A percentile compares a stretch with the other conserved stretches of the same genome.
These are phyloP conservation scores for Phoebastria nigripes DNA, from an alignment of 2,797 vertebrate species.

Conservation along the genomic window DNA sequence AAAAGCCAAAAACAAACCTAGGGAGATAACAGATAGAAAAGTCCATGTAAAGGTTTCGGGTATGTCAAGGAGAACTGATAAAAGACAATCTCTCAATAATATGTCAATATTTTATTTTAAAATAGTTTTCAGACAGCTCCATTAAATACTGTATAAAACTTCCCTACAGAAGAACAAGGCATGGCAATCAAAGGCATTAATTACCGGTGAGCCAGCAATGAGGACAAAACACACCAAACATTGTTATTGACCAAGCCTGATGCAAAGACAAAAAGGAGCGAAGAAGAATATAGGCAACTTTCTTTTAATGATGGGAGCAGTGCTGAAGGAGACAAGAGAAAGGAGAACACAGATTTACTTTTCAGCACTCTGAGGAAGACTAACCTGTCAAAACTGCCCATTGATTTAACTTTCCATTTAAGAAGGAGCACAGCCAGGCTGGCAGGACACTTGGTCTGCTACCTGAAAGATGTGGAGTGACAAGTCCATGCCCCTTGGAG, in stretches of 20 bases:
- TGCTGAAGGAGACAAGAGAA: neutral
- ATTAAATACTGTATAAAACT: neutral
- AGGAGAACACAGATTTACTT: neutral
- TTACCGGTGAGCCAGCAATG: neutral
- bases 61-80: neutral
- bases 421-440: neutral
- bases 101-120: conserved; percentile 3
- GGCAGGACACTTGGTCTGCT: neutral
- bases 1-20: neutral
- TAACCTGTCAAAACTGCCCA: neutral
- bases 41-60: neutral
- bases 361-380: neutral
- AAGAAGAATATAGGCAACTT: neutral
- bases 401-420: neutral
- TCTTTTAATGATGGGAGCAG: neutral
- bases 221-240: neutral
- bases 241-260: neutral
- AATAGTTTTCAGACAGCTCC: neutral
- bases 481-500: neutral
- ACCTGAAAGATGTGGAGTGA: neutral
- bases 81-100: neutral
- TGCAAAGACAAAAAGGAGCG: neutral
- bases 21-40: neutral
- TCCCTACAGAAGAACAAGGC: neutral
- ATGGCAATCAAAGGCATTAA: neutral